These are phyloP conservation scores for Coecobrya sp. DNA, from an alignment of 2,888 invertebrate species.

Conservation along the genomic window DNA sequence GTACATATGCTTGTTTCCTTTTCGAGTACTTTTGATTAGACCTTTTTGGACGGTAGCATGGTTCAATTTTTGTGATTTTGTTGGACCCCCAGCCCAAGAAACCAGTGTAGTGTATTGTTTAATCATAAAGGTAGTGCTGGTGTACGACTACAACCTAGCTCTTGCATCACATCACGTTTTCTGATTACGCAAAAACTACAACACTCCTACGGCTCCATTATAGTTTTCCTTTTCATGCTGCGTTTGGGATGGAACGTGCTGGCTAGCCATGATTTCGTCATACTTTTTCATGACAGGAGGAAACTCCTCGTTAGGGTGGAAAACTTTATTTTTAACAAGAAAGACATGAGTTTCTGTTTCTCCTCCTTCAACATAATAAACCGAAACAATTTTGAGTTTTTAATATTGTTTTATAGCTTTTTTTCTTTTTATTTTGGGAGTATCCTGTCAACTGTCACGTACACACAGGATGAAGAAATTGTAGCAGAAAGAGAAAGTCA, in stretches of 20 bases:
- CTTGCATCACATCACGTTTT: constrained; percentile 42
- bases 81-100: background rate
- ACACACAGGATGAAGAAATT: constrained; percentile 8
- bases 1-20: background rate
- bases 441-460: constrained; percentile 13
- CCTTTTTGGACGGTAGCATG: background rate
- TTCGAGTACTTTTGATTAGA: constrained; percentile 9
- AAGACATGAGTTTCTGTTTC: background rate
- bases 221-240: background rate
- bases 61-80: background rate
- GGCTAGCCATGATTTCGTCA: constrained; percentile 42
- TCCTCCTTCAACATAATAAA: background rate
- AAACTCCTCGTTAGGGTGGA: constrained; percentile 5
- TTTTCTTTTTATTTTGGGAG: background rate
- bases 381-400: constrained; percentile 4
- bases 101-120: constrained; percentile 30
- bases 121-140: constrained; percentile 17
- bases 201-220: background rate
- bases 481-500: background rate
- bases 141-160: background rate
- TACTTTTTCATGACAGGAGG: constrained; percentile 7
- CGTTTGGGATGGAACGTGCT: constrained; percentile 17
- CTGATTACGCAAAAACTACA: constrained; percentile 35
- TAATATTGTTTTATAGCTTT: constrained; percentile 1
- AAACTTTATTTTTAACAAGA: constrained; percentile 40